These are phyloP conservation scores for Malaclemys terrapin DNA, from an alignment of 2,113 vertebrate genomes.

Conservation along the genomic window DNA sequence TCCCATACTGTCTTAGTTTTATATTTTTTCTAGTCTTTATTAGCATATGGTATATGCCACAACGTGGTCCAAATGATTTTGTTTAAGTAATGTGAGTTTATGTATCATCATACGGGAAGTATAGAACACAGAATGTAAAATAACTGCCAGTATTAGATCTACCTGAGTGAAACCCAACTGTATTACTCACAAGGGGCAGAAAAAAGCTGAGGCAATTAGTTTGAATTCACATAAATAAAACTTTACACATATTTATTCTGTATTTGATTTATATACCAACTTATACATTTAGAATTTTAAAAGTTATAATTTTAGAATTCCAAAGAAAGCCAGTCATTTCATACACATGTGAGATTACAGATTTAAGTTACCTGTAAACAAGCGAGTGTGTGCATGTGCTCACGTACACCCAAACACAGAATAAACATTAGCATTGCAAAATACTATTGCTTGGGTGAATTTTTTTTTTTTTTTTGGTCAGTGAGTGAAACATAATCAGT, in stretches of 20 bases:
- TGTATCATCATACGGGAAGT: accelerated
- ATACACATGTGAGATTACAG: neutral
- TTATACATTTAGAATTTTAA: neutral
- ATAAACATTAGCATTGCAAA: neutral
- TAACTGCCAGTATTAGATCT: neutral
- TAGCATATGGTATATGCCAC: neutral
- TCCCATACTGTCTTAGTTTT: neutral
- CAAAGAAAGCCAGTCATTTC: neutral
- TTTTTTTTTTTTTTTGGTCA: neutral
- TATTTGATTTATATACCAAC: neutral
- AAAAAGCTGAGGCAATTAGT: neutral
- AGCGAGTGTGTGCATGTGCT: neutral
- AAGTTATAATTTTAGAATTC: neutral
- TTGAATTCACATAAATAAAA: neutral
- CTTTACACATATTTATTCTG: neutral
- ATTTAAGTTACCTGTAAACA: neutral
- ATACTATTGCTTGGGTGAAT: neutral
- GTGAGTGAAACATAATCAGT: neutral
- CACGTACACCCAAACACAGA: neutral
- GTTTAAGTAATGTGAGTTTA: neutral
- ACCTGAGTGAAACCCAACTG: neutral
- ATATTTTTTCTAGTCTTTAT: neutral
- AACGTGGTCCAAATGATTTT: neutral
- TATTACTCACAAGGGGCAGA: neutral
- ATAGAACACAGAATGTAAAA: neutral